Conservation (phyloP, 1,140 invertebrate species). For the Cotesia glomerata region DNA sequence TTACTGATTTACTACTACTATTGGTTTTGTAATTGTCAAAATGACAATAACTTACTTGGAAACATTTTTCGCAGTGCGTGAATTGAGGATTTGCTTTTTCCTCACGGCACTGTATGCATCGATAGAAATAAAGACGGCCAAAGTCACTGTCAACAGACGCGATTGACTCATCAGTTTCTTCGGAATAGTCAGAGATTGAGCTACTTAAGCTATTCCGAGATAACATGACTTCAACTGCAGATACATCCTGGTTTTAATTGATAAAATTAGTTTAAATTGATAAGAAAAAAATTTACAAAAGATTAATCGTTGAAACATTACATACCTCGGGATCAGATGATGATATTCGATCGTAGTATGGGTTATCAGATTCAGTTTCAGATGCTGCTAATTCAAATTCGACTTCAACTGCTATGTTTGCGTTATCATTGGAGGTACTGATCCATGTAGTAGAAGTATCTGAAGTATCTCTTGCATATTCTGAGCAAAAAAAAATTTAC, state of each 20-base stretch:
- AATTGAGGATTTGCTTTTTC: conserved; percentile 70
- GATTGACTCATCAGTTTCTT: conserved; percentile 66
- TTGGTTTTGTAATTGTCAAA: conserved; percentile 20
- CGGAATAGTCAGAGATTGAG: conserved; percentile 43
- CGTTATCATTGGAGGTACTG: conserved; percentile 18
- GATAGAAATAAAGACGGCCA: conserved; percentile 66
- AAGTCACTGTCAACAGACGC: conserved; percentile 65
- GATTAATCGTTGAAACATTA: neutral
- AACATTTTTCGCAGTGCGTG: conserved; percentile 73
- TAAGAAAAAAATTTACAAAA: conserved; percentile 17
- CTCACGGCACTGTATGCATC: conserved; percentile 68
- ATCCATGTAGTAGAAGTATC: conserved; percentile 36
- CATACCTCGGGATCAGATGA: conserved; percentile 32
- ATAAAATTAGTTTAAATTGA: conserved; percentile 6
- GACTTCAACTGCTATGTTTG: conserved; percentile 22
- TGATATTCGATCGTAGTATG: conserved; percentile 25
- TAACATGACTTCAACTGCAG: conserved; percentile 40
- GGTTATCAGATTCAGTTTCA: conserved; percentile 32
- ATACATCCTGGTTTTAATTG: conserved; percentile 39
- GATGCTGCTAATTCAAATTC: conserved; percentile 33
- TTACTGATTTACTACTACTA: neutral
- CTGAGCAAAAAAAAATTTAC: conserved; percentile 17
- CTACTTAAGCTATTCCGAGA: conserved; percentile 13
- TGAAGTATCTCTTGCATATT: conserved; percentile 31
- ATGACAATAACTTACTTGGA: conserved; percentile 61